phyloP scores from a whole-genome alignment of 2,888 invertebrate genomes.

The Eulithis testata region DNA sequence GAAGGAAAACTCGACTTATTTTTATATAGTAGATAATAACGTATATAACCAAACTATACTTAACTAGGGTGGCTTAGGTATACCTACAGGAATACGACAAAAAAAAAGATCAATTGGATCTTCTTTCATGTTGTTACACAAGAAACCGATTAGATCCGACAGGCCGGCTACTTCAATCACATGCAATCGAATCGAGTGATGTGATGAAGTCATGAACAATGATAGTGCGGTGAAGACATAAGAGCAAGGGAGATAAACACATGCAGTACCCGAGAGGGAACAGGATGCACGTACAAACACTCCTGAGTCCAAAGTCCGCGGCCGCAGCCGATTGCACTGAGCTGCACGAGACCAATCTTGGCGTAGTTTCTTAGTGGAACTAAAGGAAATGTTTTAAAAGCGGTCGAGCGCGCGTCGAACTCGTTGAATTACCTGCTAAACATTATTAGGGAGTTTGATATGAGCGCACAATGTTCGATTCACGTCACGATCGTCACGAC shows the following conservation, averaged over 20 bases:
- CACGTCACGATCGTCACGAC: no score
- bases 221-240: conserved; percentile 57
- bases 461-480: no score
- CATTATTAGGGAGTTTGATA: no score
- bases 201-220: conserved; percentile 63
- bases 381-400: conserved; percentile 18
- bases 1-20: no score
- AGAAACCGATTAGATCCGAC: conserved; percentile 27
- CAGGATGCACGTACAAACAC: conserved; percentile 71
- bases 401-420: conserved; percentile 7
- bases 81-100: no score
- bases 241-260: conserved; percentile 49
- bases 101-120: conserved; percentile 6
- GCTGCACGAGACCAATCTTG: conserved; percentile 35
- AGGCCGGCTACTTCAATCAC: conserved; percentile 55
- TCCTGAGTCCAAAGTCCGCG: conserved; percentile 74
- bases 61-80: neutral
- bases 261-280: conserved; percentile 54
- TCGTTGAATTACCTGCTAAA: neutral
- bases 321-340: conserved; percentile 43
- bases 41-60: no score
- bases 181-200: conserved; percentile 60
- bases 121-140: conserved; percentile 23
- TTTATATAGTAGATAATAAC: no score
- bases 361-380: conserved; percentile 14